Evolutionary conservation across 2,797 vertebrate species (phyloP).

Genomic region (Sebastes reedi): DNA sequence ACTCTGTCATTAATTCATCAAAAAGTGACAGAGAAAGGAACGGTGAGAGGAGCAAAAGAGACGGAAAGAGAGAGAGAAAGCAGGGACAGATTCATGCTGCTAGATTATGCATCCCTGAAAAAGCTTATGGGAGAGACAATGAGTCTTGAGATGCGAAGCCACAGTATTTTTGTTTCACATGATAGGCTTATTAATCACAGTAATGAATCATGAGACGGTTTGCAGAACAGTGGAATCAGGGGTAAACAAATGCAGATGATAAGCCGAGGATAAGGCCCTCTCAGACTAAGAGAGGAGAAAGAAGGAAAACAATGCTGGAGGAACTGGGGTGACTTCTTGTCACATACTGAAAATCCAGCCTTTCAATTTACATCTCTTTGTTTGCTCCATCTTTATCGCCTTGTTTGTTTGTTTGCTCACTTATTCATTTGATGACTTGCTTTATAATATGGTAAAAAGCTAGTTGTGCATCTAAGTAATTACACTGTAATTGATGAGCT

Average conservation of each 20-base stretch:
- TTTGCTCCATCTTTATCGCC: constrained; percentile 39
- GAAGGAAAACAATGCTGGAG: neutral
- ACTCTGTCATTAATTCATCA: constrained; percentile 74
- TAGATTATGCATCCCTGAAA: constrained; percentile 65
- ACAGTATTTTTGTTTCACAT: constrained; percentile 74
- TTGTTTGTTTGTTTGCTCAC: constrained; percentile 70
- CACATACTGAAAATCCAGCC: constrained; percentile 12
- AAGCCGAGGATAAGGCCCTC: constrained; percentile 44
- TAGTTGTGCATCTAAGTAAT: constrained; percentile 74
- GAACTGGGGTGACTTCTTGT: constrained; percentile 6
- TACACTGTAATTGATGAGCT: constrained; percentile 82
- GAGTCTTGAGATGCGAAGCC: constrained; percentile 54
- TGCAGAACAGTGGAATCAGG: constrained; percentile 63
- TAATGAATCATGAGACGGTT: constrained; percentile 76
- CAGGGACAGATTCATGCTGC: constrained; percentile 14
- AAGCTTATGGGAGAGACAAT: constrained; percentile 65
- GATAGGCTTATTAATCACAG: constrained; percentile 80
- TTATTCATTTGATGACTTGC: constrained; percentile 71
- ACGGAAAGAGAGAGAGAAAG: neutral
- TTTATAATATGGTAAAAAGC: constrained; percentile 76
- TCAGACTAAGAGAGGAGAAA: constrained; percentile 6
- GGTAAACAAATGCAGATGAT: constrained; percentile 72
- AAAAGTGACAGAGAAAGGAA: constrained; percentile 14
- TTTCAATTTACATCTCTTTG: constrained; percentile 46
- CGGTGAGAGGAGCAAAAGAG: neutral